Percentiles rank a stretch among this genome's conserved stretches.
Conservation (phyloP, 2,113 vertebrate genomes). For the Rhipidura dahli region DNA sequence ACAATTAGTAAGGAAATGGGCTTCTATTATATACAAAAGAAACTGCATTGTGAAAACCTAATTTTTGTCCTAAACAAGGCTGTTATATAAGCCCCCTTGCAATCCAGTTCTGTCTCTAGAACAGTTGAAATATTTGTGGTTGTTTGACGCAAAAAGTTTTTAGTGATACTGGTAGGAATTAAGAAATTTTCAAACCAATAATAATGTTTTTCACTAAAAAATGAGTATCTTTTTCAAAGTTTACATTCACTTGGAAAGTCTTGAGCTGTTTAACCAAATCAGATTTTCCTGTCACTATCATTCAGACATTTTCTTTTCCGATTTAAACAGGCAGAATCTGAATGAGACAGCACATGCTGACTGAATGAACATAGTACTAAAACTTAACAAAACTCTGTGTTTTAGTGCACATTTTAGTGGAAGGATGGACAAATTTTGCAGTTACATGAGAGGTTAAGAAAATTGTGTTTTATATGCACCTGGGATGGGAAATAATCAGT, state of each 20-base stretch:
- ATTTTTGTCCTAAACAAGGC: conserved; percentile 18
- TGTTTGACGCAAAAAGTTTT: not conserved
- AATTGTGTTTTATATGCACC: not conserved
- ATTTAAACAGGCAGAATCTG: not conserved
- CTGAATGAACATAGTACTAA: not conserved
- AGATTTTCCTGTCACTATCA: not conserved
- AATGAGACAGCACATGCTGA: not conserved
- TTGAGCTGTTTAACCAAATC: not conserved
- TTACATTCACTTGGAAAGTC: not conserved
- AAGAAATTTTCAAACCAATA: not conserved
- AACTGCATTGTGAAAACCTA: conserved; percentile 11
- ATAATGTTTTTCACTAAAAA: not conserved
- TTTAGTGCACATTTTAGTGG: not conserved
- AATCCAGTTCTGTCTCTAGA: conserved; percentile 31
- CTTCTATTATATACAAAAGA: conserved; percentile 44
- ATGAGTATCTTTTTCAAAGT: not conserved
- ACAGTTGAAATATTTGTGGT: not conserved
- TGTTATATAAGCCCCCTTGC: not conserved
- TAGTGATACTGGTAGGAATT: not conserved
- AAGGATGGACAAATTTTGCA: not conserved
- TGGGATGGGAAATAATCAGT: not conserved
- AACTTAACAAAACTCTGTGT: not conserved
- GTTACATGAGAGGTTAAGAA: not conserved
- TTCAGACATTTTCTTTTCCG: not conserved
- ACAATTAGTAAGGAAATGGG: conserved; percentile 18